Evolutionary conservation across 2,888 invertebrate genomes (phyloP).

Genomic region (Epistrophe grossulariae): DNA sequence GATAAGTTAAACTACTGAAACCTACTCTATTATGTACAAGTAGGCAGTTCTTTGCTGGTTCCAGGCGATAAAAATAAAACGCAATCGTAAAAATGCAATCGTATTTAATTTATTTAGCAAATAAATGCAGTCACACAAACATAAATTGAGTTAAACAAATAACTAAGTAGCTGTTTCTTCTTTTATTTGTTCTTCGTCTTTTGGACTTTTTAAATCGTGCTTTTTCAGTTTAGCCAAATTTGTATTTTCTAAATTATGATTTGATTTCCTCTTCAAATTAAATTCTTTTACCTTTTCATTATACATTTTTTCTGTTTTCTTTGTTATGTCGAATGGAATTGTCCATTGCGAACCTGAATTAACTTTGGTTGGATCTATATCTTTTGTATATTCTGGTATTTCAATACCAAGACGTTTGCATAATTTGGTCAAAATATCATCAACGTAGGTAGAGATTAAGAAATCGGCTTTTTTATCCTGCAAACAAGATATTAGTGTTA

Average conservation of each 20-base stretch:
- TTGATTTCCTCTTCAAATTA: slow-evolving; percentile 77
- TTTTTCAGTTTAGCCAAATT: slow-evolving; percentile 56
- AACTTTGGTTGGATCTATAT: slow-evolving; percentile 88
- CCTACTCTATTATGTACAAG: no score
- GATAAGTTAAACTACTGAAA: no score
- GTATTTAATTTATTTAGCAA: slow-evolving; percentile 1
- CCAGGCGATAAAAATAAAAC: no score
- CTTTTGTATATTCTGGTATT: slow-evolving; percentile 88
- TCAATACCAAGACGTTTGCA: slow-evolving; percentile 90
- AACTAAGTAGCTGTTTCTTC: slow-evolving; percentile 15
- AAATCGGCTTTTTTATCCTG: slow-evolving; percentile 96
- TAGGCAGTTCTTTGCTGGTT: no score
- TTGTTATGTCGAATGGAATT: slow-evolving; percentile 86
- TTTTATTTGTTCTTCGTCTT: slow-evolving; percentile 41
- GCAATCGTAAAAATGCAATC: background rate
- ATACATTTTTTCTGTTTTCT: slow-evolving; percentile 87
- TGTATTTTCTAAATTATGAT: slow-evolving; percentile 19
- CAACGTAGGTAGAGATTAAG: slow-evolving; percentile 94
- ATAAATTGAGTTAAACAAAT: background rate
- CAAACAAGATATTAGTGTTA: slow-evolving; percentile 14
- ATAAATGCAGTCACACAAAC: background rate
- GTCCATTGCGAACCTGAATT: slow-evolving; percentile 88
- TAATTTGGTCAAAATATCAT: slow-evolving; percentile 90
- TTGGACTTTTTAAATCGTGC: slow-evolving; percentile 16
- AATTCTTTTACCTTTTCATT: slow-evolving; percentile 81